These are phyloP conservation scores for Bovichtus variegatus DNA, from an alignment of 2,797 vertebrate genomes.

Conservation along the genomic window DNA sequence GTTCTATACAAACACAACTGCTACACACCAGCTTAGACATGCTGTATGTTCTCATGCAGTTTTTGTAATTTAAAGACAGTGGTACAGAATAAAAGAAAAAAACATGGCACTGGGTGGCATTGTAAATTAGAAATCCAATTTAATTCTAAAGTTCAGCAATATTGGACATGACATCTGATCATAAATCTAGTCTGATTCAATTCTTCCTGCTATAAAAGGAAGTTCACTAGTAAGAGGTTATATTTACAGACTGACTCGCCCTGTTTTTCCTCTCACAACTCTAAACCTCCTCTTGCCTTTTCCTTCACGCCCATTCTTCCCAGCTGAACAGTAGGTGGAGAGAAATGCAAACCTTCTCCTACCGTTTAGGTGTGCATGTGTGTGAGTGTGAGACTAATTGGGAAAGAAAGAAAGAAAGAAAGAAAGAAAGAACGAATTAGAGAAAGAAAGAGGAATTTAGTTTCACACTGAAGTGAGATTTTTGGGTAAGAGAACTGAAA, in stretches of 20 bases:
- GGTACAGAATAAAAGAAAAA: too few species aligned
- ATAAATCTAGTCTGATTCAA: background rate
- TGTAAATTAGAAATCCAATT: too few species aligned
- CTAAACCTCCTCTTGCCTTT: background rate
- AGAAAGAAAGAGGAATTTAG: background rate
- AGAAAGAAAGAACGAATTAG: too few species aligned
- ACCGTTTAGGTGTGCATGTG: background rate
- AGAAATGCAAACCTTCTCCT: background rate
- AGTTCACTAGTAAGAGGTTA: background rate
- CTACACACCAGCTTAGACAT: too few species aligned
- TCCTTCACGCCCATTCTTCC: background rate
- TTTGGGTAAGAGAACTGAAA: background rate
- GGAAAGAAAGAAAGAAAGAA: too few species aligned
- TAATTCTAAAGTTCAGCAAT: background rate
- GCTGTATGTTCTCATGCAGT: too few species aligned
- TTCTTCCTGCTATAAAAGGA: background rate
- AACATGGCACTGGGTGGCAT: background rate
- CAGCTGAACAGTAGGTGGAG: background rate
- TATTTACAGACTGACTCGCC: background rate
- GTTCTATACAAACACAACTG: too few species aligned
- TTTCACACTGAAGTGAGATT: background rate
- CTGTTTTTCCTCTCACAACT: background rate
- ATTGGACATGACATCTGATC: background rate
- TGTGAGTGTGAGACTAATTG: background rate
- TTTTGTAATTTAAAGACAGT: too few species aligned